A percentile compares a stretch with the other conserved stretches of the same genome.
These are phyloP conservation scores for Volucella bombylans DNA, from an alignment of 2,888 invertebrate species.

Conservation along the genomic window DNA sequence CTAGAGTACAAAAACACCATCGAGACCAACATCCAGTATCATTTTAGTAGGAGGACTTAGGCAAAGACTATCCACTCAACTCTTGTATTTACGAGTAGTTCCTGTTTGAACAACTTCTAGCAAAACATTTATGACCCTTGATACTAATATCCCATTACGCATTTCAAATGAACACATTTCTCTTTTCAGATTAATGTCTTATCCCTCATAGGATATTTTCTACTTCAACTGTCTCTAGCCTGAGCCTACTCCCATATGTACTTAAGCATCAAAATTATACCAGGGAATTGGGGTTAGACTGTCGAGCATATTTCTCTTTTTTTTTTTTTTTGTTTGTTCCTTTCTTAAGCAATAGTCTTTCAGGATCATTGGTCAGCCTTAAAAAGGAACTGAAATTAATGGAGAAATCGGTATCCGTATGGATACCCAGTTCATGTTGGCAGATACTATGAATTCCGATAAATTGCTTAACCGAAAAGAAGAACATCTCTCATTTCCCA, in stretches of 20 bases:
- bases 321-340: not conserved
- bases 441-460: constrained; percentile 46
- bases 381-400: constrained; percentile 39
- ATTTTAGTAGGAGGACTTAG: no score
- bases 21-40: no score
- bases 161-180: no score
- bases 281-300: constrained; percentile 51
- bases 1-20: no score
- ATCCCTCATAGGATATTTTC: not conserved
- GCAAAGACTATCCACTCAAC: no score
- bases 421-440: constrained; percentile 25
- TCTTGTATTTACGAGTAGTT: no score
- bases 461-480: constrained; percentile 46
- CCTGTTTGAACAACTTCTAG: no score
- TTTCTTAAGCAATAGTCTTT: constrained; percentile 21
- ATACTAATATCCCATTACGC: no score
- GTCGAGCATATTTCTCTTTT: constrained; percentile 2
- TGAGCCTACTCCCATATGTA: constrained; percentile 24
- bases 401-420: constrained; percentile 35
- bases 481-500: constrained; percentile 31
- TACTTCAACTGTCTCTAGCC: not conserved
- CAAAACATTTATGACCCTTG: no score
- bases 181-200: not conserved
- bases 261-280: constrained; percentile 46
- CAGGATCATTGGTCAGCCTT: constrained; percentile 56